Percentiles rank a stretch among this genome's conserved stretches.
phyloP scores from a whole-genome alignment of 2,797 vertebrate species.

The Petrocephalus schoutedeni region DNA sequence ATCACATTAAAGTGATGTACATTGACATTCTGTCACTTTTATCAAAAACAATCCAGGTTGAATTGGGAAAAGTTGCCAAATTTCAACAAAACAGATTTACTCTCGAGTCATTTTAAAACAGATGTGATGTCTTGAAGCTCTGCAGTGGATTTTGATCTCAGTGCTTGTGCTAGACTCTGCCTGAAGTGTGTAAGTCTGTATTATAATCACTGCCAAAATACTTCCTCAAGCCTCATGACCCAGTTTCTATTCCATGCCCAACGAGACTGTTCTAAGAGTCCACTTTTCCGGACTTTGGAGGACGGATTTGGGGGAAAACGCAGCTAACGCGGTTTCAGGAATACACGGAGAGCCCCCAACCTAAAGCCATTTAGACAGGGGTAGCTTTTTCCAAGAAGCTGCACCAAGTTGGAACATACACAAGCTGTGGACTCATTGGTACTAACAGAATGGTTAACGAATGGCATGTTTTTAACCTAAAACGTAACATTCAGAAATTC shows the following conservation, averaged over 20 bases:
- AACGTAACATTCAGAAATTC: constrained; percentile 49
- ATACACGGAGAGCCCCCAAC: constrained; percentile 63
- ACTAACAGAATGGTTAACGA: constrained; percentile 75
- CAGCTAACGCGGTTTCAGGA: constrained; percentile 58
- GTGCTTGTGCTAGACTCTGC: constrained; percentile 47
- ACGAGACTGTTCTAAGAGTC: constrained; percentile 53
- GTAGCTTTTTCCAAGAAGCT: constrained; percentile 79
- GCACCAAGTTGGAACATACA: constrained; percentile 67
- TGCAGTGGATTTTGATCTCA: constrained; percentile 64
- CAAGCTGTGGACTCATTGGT: constrained; percentile 69
- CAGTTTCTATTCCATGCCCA: constrained; percentile 66
- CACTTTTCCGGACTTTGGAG: constrained; percentile 62
- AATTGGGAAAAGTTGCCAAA: constrained; percentile 40
- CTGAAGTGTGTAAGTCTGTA: constrained; percentile 42
- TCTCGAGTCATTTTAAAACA: constrained; percentile 59
- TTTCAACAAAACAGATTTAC: constrained; percentile 56
- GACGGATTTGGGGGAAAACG: constrained; percentile 57
- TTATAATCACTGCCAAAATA: constrained; percentile 65
- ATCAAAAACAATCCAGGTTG: constrained; percentile 54
- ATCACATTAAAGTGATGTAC: background rate
- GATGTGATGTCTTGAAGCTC: constrained; percentile 58
- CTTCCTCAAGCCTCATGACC: constrained; percentile 68
- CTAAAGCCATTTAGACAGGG: constrained; percentile 67
- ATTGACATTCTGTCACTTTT: background rate
- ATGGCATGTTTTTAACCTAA: constrained; percentile 81